Percentiles rank a stretch among this genome's conserved stretches.
phyloP scores from a whole-genome alignment of 1,140 invertebrate genomes.

The Drosophila leontia region DNA sequence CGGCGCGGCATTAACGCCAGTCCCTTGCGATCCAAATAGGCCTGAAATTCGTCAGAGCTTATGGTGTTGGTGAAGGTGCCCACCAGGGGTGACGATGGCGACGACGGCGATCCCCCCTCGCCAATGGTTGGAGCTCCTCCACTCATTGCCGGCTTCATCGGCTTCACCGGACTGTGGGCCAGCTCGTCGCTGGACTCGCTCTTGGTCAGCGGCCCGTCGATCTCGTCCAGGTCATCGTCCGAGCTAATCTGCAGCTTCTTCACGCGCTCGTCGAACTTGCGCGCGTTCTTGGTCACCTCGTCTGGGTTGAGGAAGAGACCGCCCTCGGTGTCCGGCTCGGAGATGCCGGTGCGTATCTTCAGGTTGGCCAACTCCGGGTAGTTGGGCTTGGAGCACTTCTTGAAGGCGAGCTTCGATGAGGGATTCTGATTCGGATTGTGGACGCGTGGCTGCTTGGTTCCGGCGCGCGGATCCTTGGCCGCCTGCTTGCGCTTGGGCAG shows the following conservation, averaged over 20 bases:
- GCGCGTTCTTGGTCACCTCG: conserved; percentile 82
- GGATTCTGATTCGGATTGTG: not conserved
- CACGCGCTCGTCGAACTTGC: conserved; percentile 81
- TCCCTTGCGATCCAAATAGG: conserved; percentile 79
- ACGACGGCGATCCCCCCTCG: not conserved
- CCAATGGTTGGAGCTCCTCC: not conserved
- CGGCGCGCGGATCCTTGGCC: conserved; percentile 8
- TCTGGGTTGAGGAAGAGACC: conserved; percentile 66
- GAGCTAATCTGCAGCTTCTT: conserved; percentile 81
- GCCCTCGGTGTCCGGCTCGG: conserved; percentile 44
- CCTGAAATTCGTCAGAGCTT: conserved; percentile 81
- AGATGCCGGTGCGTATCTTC: conserved; percentile 77
- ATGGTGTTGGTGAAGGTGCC: conserved; percentile 82
- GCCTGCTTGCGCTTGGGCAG: conserved; percentile 54
- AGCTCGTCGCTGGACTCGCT: conserved; percentile 80
- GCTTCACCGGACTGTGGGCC: conserved; percentile 13
- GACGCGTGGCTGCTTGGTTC: conserved; percentile 20
- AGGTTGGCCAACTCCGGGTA: conserved; percentile 83
- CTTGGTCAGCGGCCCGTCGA: conserved; percentile 76
- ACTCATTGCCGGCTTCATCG: conserved; percentile 9
- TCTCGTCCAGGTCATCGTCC: conserved; percentile 83
- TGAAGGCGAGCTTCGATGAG: conserved; percentile 51
- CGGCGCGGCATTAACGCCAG: conserved; percentile 66
- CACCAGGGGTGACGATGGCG: not conserved
- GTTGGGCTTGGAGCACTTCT: conserved; percentile 80